Base-by-base conservation (phyloP, 1,140 invertebrate species). In the Zelostemma sp. region DNA sequence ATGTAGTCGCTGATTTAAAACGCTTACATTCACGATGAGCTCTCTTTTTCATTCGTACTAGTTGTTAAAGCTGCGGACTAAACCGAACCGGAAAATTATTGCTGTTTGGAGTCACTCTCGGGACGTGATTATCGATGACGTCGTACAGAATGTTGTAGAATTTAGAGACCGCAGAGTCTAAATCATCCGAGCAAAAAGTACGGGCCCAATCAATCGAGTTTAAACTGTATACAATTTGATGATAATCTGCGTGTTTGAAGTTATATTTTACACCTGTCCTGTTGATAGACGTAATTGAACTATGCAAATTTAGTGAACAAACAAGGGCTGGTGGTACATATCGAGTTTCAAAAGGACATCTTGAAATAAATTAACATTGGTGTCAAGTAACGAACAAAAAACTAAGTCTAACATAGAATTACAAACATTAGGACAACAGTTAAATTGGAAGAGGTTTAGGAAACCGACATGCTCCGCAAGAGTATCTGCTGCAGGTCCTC, bases 11-110 rank as follows among this genome's bases (percentile, higher is more conserved):
- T n/a, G n/a, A n/a, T n/a, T n/a, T n/a, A 41, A 11, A 3, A 8
- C 15, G 9, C 16, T 49, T 49, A 31, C 12, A 49, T 31, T 49
- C 31, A 12, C n/a, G 21, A 49, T 49, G 47, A 1, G 47, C 18
- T 1, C 21, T 25, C 25, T 49, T 28, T 11, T 49, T 49, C n/a
- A 1, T 5, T 3, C 2, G 3, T 1, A 49, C 8, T 3, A 49
- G 11, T 14, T 31, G 47, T 28, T 49, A 6, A n/a, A 48, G 18
- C 21, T 48, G 16, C 1, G n/a, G 1, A 12, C 11, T 6, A 21
- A 19, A 48, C 46, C 46, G 21, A 8, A 9, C 1, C 9, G 46
- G 18, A 31, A 17, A 25, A 17, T 25, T 31, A 1, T 21, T 15
- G 25, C 5, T 14, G 12, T 0, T 14, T 1, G 47, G 16, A 3